Evolutionary conservation across 2,113 vertebrate genomes (phyloP), one percentile per base, ranked within the genome.

Genomic region (Alaudala cheleensis): DNA sequence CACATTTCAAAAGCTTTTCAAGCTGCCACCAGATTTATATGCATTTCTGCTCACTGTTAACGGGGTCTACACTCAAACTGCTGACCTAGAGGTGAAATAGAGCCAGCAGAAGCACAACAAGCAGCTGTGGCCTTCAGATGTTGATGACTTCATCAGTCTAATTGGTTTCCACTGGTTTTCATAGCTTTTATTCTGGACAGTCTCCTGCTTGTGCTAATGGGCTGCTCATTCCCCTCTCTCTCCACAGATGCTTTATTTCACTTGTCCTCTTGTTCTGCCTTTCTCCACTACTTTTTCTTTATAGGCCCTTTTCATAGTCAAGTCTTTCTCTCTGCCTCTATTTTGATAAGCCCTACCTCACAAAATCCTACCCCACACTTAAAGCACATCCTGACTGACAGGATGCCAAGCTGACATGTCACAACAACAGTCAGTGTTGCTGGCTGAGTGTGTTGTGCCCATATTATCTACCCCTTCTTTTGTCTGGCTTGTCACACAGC

Each of bases 81-180:
- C 77, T 95, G 92, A 97, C 91, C 86, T 79, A 69, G 74, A 92
- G 78, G 84, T 95, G 90, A 95, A 94, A 95, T 45, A 7, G 87
- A 97, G 91, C 58, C 92, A 96, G 94, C 74, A 94, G 95, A 94
- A 95, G 87, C 74, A 90, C 42, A 90, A 79, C 73, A 82, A 95
- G 67, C 94, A 97, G 86, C 86, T 91, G 86, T 3, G 6, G 66
- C 49, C 93, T 85, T 95, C 87, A 91, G 62, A 91, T 95, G 79
- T 57, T 94, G 87, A 93, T 91, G 84, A 94, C 66, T 95, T 96
- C 87, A 94, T 90, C 90, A 91, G 42, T 80, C 81, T 91, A 88
- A 95, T 90, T 91, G 74, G 58, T 91, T 95, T 96, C 70, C 71
- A 94, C 58, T 69, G 49, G 57, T 85, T 94, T 93, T 93, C 78